These are phyloP conservation scores for Teleogryllus oceanicus DNA, from an alignment of 2,888 invertebrate genomes.

Conservation along the genomic window DNA sequence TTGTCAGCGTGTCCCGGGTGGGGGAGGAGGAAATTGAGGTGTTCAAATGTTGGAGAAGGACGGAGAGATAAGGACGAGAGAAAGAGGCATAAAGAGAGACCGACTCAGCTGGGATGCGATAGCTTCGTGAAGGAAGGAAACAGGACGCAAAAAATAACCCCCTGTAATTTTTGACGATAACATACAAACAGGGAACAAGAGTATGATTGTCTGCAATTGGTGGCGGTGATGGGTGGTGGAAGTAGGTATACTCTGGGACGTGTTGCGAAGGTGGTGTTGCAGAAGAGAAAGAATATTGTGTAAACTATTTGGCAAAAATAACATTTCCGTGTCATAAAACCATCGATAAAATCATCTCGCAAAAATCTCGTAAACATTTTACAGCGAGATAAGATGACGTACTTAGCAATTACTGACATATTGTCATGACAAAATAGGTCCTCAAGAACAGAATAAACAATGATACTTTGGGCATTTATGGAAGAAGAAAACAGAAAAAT, in stretches of 20 bases:
- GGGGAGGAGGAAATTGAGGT: constrained; percentile 6
- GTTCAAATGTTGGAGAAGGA: constrained; percentile 10
- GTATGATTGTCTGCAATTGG: constrained; percentile 18
- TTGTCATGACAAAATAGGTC: no score
- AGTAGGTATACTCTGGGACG: background rate
- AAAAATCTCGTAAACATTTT: no score
- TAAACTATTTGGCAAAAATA: background rate
- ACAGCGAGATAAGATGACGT: no score
- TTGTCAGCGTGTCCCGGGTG: background rate
- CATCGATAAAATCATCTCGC: no score
- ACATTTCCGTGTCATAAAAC: background rate
- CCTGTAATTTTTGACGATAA: constrained; percentile 18
- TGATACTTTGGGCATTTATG: no score
- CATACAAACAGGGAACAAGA: constrained; percentile 18
- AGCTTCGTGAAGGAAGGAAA: constrained; percentile 1
- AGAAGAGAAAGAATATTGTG: background rate
- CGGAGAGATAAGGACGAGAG: background rate
- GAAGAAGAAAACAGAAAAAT: no score
- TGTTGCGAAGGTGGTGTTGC: background rate
- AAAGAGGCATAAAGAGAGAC: background rate
- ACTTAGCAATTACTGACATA: no score
- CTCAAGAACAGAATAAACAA: no score
- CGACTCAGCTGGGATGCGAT: constrained; percentile 18
- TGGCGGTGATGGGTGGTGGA: background rate
- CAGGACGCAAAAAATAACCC: constrained; percentile 4